Conservation (phyloP, 1,140 invertebrate species). For the Pararge aegeria region DNA sequence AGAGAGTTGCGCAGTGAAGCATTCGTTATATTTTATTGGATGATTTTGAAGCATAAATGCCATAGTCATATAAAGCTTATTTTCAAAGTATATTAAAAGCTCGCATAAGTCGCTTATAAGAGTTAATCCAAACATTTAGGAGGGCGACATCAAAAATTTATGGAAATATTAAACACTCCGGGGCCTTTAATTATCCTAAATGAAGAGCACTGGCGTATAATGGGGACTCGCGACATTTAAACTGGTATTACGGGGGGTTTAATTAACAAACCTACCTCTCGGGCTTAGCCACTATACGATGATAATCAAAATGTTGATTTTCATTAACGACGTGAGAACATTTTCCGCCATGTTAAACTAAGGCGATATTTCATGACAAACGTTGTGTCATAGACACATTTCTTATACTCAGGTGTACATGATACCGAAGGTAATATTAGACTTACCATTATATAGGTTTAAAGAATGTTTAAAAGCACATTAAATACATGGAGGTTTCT, state of each 20-base stretch:
- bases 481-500: no score
- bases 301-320: not conserved
- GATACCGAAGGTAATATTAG: no score
- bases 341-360: no score
- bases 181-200: conserved; percentile 16
- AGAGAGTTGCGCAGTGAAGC: no score
- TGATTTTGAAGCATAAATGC: no score
- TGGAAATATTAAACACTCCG: conserved; percentile 22
- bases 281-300: not conserved
- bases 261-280: not conserved
- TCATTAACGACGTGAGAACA: no score
- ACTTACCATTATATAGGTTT: no score
- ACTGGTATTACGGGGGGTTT: conserved; percentile 9
- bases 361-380: no score
- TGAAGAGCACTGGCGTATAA: conserved; percentile 15
- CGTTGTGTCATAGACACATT: no score
- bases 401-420: no score
- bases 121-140: conserved; percentile 22
- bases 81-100: conserved; percentile 7
- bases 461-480: no score
- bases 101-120: conserved; percentile 19
- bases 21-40: no score
- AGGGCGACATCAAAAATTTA: conserved; percentile 26
- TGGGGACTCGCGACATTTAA: conserved; percentile 14
- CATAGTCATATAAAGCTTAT: not conserved